Evolutionary conservation across 2,113 vertebrate species (phyloP).

Genomic region (Saguinus imperator): DNA sequence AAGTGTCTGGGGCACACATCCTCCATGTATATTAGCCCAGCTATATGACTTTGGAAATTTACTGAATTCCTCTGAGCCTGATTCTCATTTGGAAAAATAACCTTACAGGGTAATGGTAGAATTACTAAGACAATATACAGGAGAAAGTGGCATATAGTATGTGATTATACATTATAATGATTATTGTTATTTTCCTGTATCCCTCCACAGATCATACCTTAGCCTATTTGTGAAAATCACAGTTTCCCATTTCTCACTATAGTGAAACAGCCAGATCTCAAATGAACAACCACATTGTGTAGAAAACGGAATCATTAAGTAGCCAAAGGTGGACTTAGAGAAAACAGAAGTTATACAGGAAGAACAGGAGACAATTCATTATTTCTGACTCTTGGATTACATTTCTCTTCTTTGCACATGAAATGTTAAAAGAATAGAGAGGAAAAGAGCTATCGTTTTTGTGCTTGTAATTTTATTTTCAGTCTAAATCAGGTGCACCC

Average conservation of each 20-base stretch:
- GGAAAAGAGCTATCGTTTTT: not conserved
- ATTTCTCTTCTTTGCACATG: not conserved
- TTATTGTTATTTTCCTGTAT: not conserved
- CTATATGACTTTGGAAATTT: not conserved
- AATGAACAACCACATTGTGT: not conserved
- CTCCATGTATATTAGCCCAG: not conserved
- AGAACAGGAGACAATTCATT: not conserved
- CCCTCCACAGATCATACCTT: not conserved
- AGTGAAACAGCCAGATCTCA: not conserved
- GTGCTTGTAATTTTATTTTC: not conserved
- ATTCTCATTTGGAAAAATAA: not conserved
- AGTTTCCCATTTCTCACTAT: not conserved
- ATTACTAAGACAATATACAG: not conserved
- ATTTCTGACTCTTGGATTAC: not conserved
- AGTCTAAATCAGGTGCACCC: not conserved
- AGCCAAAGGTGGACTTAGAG: not conserved
- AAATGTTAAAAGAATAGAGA: not conserved
- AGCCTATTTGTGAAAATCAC: not conserved
- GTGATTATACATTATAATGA: not conserved
- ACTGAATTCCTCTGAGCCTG: not conserved
- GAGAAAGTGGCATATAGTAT: not conserved
- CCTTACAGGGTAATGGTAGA: not conserved
- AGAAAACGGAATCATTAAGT: not conserved
- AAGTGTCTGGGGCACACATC: not conserved
- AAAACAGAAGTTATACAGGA: not conserved